Base-by-base conservation (phyloP, 2,797 vertebrate genomes). In the Danio albolineatus region DNA sequence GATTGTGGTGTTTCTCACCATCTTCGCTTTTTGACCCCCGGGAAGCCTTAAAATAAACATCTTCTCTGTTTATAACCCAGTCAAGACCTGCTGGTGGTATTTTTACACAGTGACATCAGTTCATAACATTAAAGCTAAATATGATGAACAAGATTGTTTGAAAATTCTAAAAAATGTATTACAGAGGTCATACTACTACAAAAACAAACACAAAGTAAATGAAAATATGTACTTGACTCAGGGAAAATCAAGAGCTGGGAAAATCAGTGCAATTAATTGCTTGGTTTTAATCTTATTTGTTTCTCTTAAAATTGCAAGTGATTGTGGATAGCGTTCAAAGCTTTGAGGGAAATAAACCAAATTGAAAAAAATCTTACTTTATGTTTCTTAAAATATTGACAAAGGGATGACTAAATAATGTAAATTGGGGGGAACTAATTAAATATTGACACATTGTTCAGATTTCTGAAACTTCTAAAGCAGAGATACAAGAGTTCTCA, bases 41-140 rank as follows among this genome's bases (percentile, higher is more conserved):
- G 9, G 49, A 74, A 17, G 57, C 44, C 21, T 43, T 12, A 44
- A 57, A 57, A 57, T 14, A 61, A 73, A 60, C 54, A 73, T 77
- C 38, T 44, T 76, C 64, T 73, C n/a, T 44, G 1, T 77, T 71
- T 81, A 43, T 49, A 76, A 70, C 53, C 54, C 60, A 38, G 12
- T 38, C 38, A 48, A 51, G 21, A 76, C 46, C 28, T 76, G 36
- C 51, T 64, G 69, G 17, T 78, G 53, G 28, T 67, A 54, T 67
- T 71, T 69, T 65, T 74, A 51, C 59, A 61, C 7, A 44, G n/a
- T 44, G 62, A 65, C 62, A 65, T 46, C 17, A 46, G 43, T 21
- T 14, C 60, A 51, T 46, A 12, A 69, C 2, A 62, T 10, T 51
- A 13, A 53, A 76, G 51, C 36, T 80, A 28, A 17, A 78, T 62